Percentiles rank a stretch among this genome's conserved stretches.
These are phyloP conservation scores for Leptopilina myrica DNA, from an alignment of 2,888 invertebrate species.

Conservation along the genomic window DNA sequence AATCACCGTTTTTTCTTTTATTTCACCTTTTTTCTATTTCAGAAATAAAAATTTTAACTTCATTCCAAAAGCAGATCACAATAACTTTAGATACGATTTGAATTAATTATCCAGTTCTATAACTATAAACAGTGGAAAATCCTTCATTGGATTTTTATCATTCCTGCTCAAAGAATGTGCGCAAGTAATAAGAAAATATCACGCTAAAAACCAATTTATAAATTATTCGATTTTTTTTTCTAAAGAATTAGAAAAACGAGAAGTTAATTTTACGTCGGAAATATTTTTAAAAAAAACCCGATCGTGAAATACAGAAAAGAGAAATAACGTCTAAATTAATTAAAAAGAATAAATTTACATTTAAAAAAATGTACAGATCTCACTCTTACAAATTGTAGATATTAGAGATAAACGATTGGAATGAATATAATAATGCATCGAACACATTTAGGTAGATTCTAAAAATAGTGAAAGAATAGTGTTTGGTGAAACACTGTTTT, in stretches of 20 bases:
- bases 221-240: conserved; percentile 8
- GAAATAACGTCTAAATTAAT: conserved; percentile 27
- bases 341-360: background rate
- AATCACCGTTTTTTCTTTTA: background rate
- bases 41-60: background rate
- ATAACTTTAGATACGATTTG: background rate
- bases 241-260: conserved; percentile 14
- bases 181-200: conserved; percentile 18
- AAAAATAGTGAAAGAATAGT: background rate
- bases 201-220: conserved; percentile 18
- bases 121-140: background rate
- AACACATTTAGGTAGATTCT: conserved; percentile 24
- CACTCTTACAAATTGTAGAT: conserved; percentile 30
- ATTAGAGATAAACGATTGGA: conserved; percentile 22
- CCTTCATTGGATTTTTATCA: conserved; percentile 22
- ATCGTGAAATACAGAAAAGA: conserved; percentile 7
- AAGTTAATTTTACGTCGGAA: background rate
- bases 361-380: conserved; percentile 29
- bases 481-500: conserved; percentile 15
- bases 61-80: background rate
- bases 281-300: background rate
- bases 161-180: conserved; percentile 32
- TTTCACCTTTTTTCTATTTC: background rate
- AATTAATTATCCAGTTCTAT: conserved; percentile 11
- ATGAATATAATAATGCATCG: conserved; percentile 7